Conservation (phyloP, 1,140 invertebrate genomes). For the Diorhabda carinulata region DNA sequence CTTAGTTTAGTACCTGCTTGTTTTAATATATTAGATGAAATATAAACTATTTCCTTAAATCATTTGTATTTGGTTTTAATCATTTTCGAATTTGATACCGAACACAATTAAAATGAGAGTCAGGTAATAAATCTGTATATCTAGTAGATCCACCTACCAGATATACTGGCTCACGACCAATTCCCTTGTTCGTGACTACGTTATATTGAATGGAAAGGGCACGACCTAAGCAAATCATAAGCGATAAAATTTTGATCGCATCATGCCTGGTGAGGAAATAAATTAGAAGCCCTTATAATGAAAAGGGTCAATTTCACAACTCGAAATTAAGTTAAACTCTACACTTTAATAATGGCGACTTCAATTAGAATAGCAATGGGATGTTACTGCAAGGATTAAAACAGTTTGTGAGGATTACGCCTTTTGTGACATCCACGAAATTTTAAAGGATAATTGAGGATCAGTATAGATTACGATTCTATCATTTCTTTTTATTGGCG, state of each 20-base stretch:
- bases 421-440: neutral
- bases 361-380: neutral
- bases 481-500: neutral
- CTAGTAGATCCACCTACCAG: no score
- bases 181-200: no score
- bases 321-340: neutral
- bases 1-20: no score
- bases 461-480: neutral
- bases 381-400: neutral
- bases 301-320: neutral
- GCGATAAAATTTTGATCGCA: neutral
- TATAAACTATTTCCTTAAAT: no score
- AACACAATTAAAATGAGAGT: no score
- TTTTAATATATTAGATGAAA: no score
- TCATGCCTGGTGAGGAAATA: neutral
- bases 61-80: no score
- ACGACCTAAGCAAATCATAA: neutral
- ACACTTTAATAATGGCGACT: neutral
- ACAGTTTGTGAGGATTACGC: neutral
- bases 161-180: no score
- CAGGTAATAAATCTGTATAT: no score
- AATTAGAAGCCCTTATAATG: slow-evolving; percentile 1
- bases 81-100: no score
- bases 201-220: neutral
- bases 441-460: neutral